Conservation (phyloP, 2,888 invertebrate species). For the Cephus nigrinus region DNA sequence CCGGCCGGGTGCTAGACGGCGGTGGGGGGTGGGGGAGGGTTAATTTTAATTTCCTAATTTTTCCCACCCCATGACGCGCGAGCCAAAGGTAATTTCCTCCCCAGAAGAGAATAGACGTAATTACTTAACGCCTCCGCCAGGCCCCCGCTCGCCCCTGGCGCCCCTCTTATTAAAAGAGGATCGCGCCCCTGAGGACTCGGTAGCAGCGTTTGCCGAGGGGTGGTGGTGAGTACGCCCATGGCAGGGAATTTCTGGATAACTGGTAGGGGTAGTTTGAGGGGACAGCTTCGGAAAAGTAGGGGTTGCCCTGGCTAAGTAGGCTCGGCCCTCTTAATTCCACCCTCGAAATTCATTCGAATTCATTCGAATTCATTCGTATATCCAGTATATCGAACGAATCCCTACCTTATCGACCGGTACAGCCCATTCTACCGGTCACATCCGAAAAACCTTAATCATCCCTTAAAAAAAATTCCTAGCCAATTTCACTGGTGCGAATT, state of each 20-base stretch:
- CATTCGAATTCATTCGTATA: neutral
- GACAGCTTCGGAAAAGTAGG: neutral
- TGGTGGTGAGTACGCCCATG: conserved; percentile 33
- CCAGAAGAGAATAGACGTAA: conserved; percentile 66
- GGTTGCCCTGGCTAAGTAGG: neutral
- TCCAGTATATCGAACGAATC: neutral
- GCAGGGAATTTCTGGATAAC: conserved; percentile 8
- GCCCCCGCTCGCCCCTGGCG: conserved; percentile 23
- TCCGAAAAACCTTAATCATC: neutral
- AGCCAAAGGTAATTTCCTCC: conserved; percentile 59
- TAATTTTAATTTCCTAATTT: conserved; percentile 67
- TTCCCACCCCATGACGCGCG: conserved; percentile 46
- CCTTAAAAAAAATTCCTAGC: neutral
- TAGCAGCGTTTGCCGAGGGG: conserved; percentile 39
- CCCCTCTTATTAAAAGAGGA: conserved; percentile 62
- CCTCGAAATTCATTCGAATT: neutral
- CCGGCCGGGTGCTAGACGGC: conserved; percentile 32
- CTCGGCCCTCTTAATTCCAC: neutral
- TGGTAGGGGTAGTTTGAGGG: neutral
- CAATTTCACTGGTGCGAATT: neutral
- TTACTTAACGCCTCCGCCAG: conserved; percentile 65
- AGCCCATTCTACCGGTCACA: neutral
- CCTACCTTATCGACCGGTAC: neutral
- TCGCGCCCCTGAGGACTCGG: conserved; percentile 54
- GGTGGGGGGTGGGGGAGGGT: conserved; percentile 39